Evolutionary conservation across 2,888 invertebrate genomes (phyloP).

Genomic region (Argyra leucocephala): DNA sequence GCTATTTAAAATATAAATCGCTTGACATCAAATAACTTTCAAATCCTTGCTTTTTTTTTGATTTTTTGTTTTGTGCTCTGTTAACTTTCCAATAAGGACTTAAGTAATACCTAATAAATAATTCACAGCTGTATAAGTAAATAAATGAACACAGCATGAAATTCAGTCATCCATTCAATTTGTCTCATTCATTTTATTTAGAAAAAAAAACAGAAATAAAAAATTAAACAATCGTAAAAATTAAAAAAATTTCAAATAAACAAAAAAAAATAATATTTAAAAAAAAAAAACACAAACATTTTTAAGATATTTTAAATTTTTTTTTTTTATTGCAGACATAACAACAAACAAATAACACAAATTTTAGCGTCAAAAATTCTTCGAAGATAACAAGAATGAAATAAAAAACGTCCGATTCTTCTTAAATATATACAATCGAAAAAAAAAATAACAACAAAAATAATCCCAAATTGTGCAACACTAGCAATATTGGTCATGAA

Average conservation of each 20-base stretch:
- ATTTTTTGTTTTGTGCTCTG: too few relatives aligned
- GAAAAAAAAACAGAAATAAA: background rate
- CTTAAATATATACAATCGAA: background rate
- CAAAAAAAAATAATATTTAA: background rate
- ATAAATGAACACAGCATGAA: background rate
- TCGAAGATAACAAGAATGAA: background rate
- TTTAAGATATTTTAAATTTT: background rate
- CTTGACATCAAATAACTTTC: too few relatives aligned
- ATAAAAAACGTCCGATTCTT: background rate
- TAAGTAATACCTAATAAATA: too few relatives aligned
- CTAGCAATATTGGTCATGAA: conserved; percentile 1
- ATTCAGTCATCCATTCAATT: background rate
- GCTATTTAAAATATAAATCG: too few relatives aligned
- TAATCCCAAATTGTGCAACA: background rate
- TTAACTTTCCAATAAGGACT: too few relatives aligned
- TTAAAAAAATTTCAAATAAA: background rate
- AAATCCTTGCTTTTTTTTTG: too few relatives aligned
- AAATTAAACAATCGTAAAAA: background rate
- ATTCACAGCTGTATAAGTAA: too few relatives aligned
- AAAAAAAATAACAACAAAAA: background rate
- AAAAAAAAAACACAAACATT: background rate
- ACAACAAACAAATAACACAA: background rate
- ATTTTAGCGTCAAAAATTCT: background rate
- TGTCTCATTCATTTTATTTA: background rate
- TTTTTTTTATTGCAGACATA: background rate